Conservation (phyloP, 2,888 invertebrate species). For the Plagodis dolabraria region DNA sequence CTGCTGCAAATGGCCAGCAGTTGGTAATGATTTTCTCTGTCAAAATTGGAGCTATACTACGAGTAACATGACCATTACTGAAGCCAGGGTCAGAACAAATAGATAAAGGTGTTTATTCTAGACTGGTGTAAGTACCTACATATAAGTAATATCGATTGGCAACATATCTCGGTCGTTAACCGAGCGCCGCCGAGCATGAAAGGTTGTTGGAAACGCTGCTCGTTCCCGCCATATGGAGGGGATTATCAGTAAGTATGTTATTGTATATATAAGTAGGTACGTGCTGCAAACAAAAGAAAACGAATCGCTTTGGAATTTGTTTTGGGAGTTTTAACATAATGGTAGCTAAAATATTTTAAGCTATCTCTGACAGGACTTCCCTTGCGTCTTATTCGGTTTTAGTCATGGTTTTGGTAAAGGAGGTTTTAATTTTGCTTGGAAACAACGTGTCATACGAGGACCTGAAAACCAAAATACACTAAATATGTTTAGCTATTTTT, state of each 20-base stretch:
- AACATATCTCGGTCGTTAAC: constrained; percentile 16
- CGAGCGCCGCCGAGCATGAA: constrained; percentile 15
- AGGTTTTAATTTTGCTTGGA: too few relatives aligned
- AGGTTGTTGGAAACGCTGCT: constrained; percentile 11
- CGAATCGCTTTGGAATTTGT: background rate
- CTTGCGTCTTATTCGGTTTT: too few relatives aligned
- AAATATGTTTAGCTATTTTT: too few relatives aligned
- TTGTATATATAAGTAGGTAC: background rate
- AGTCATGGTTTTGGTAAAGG: too few relatives aligned
- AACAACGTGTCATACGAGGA: too few relatives aligned
- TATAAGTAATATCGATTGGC: constrained; percentile 8
- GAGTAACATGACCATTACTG: background rate
- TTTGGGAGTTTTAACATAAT: too few relatives aligned
- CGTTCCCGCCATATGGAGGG: constrained; percentile 2
- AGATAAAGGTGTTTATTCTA: constrained; percentile 1
- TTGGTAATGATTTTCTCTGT: too few relatives aligned
- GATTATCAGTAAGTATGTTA: constrained; percentile 4
- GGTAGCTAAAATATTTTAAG: too few relatives aligned
- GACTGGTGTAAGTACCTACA: background rate
- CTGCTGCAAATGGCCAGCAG: too few relatives aligned
- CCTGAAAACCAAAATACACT: too few relatives aligned
- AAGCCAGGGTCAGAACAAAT: background rate
- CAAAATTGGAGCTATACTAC: too few relatives aligned
- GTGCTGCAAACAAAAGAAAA: constrained; percentile 2
- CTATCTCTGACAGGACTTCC: too few relatives aligned